Conservation (phyloP, 2,113 vertebrate genomes). For the Arenaria interpres region DNA sequence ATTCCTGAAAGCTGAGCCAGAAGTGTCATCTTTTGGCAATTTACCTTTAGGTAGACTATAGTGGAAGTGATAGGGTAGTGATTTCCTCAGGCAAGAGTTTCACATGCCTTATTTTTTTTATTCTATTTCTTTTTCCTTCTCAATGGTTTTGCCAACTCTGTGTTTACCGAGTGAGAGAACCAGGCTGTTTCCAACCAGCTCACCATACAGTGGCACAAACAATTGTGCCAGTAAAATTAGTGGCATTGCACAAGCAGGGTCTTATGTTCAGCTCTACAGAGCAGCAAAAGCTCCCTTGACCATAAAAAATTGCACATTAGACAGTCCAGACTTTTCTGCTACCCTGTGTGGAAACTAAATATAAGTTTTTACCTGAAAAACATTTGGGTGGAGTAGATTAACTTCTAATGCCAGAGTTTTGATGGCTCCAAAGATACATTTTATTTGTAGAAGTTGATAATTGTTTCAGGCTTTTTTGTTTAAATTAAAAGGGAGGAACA, state of each 20-base stretch:
- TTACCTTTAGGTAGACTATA: neutral
- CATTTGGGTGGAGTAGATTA: neutral
- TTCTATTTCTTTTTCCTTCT: rapidly evolving
- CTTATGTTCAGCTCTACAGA: neutral
- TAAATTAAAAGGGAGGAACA: neutral
- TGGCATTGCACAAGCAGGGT: neutral
- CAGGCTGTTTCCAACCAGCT: neutral
- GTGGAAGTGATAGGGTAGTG: neutral
- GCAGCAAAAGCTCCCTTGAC: neutral
- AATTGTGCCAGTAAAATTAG: neutral
- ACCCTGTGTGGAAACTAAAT: neutral
- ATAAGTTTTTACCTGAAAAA: conserved; percentile 6
- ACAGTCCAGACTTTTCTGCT: neutral
- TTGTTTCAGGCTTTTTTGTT: neutral
- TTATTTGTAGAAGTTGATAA: conserved; percentile 5
- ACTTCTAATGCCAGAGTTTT: neutral
- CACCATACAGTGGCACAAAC: neutral
- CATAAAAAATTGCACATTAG: neutral
- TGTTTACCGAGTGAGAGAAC: neutral
- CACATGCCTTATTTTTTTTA: neutral
- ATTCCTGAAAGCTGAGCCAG: neutral
- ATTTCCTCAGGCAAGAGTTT: neutral
- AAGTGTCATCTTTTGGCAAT: neutral
- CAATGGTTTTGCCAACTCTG: neutral
- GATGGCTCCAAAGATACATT: neutral